Evolutionary conservation across 1,140 invertebrate genomes (phyloP), one percentile per base, ranked within the genome.

Genomic region (Dreissena rostriformis): DNA sequence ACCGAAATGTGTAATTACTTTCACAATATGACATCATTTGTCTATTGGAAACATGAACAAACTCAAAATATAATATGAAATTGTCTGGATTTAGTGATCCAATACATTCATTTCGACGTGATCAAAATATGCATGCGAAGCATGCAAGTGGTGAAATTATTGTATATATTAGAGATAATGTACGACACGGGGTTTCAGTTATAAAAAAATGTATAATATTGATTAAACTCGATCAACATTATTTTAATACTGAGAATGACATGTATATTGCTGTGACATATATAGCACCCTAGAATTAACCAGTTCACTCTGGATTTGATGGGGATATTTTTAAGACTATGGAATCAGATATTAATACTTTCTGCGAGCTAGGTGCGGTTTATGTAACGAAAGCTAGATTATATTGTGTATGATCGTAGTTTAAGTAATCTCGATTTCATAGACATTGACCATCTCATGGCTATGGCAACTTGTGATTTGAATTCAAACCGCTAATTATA

Each of bases 41-140:
- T 28, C 2, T 74, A 55, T 2, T 6, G 26, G 72, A 74, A 74
- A 22, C 72, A 17, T 74, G 72, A 17, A 74, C 72, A 53, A 53
- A 57, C 17, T 57, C 53, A 74, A 57, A n/a, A 53, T 55, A 49
- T 22, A 57, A 74, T 55, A 74, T 74, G 14, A 29, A 57, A 14
- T 4, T 74, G 7, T 57, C 53, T 15, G 72, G 51, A 15, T 74
- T 22, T 55, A 57, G 51, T 57, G 57, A 74, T 57, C 72, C 72
- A 19, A 74, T 74, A 26, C 72, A 74, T 55, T 74, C 39, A 17
- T 74, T 55, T 26, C 53, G 72, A 26, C 19, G 26, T 15, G 14
- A 29, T 67, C 61, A 78, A 67, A 66, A 78, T 67, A 66, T n/a
- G 26, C 14, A 61, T 7, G 75, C 75, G n/a, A 78, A 67, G 29